Base-by-base conservation (phyloP, 2,797 vertebrate species). In the Euthynnus affinis region DNA sequence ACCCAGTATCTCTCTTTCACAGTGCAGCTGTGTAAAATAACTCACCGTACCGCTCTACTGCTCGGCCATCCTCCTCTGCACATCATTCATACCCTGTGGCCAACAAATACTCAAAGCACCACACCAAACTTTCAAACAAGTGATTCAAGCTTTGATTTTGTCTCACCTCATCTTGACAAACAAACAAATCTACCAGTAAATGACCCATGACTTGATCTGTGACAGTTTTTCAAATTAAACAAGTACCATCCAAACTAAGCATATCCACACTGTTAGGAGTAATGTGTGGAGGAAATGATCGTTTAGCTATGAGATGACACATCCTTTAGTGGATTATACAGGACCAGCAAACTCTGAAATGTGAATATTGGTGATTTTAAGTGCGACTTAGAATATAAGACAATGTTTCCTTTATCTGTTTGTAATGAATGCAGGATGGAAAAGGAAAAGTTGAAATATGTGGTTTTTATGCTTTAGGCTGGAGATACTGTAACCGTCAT, bases 401-500 rank as follows among this genome's bases (percentile, higher is more conserved):
- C 6, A 67, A 61, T 10, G 37, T 40, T 40, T 40, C 10, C 3
- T 13, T 34, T 44, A 65, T 78, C n/a, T 71, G 27, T 66, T 78
- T 25, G 40, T 51, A 32, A 32, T 53, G 52, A 77, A 58, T 20
- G 10, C 56, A 74, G 17, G 68, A 22, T 56, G 12, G n/a, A 70
- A 61, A 17, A 55, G 37, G 23, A 17, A 42, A 76, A 74, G 34
- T 55, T 17, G 40, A 60, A 77, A 64, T 8, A 66, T 42, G 22
- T 49, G 27, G 62, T 55, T 81, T 52, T 70, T 49, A 20, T 74
- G 44, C 55, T 61, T 37, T 13, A 56, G 65, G 74, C 46, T 55
- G 9, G 49, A 86, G 76, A 82, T 82, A 82, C 68, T n/a, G 73
- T 68, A 63, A 77, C 52, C 75, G 77, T 78, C 63, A 63, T 59